Conservation (phyloP, 2,888 invertebrate species). For the Meganola albula region DNA sequence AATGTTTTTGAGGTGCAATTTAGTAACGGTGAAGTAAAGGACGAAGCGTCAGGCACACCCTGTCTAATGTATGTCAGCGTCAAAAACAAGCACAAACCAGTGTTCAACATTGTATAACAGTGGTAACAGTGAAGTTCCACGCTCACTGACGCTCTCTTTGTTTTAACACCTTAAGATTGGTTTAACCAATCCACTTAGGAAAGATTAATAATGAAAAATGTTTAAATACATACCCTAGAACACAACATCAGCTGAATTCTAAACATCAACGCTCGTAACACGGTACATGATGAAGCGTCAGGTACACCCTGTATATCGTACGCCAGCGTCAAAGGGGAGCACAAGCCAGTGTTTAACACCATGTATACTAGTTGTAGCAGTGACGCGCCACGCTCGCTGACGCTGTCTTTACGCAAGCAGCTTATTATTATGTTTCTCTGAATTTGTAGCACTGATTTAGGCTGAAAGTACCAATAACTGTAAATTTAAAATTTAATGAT, state of each 20-base stretch:
- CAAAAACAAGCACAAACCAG: too few relatives aligned
- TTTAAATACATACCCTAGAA: constrained; percentile 44
- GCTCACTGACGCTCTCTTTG: too few relatives aligned
- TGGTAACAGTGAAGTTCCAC: too few relatives aligned
- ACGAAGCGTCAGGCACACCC: too few relatives aligned
- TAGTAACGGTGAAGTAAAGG: too few relatives aligned
- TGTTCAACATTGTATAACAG: too few relatives aligned
- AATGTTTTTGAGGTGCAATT: too few relatives aligned
- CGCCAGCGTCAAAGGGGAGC: constrained; percentile 50
- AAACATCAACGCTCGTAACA: constrained; percentile 60
- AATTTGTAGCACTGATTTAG: constrained; percentile 52
- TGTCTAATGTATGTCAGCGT: background rate
- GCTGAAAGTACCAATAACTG: too few relatives aligned
- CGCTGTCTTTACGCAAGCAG: constrained; percentile 48
- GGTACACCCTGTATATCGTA: constrained; percentile 30
- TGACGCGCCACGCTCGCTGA: constrained; percentile 47
- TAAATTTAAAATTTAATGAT: too few relatives aligned
- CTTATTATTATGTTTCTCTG: constrained; percentile 51
- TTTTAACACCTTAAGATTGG: too few relatives aligned
- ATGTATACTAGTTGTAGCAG: constrained; percentile 54
- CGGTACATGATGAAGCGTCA: constrained; percentile 41
- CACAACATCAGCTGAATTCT: constrained; percentile 63
- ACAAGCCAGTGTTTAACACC: constrained; percentile 44
- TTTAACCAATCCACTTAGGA: too few relatives aligned
- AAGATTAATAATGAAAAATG: too few relatives aligned